Base-by-base conservation (phyloP, 2,888 invertebrate genomes). In the Tenthredo mesomela region DNA sequence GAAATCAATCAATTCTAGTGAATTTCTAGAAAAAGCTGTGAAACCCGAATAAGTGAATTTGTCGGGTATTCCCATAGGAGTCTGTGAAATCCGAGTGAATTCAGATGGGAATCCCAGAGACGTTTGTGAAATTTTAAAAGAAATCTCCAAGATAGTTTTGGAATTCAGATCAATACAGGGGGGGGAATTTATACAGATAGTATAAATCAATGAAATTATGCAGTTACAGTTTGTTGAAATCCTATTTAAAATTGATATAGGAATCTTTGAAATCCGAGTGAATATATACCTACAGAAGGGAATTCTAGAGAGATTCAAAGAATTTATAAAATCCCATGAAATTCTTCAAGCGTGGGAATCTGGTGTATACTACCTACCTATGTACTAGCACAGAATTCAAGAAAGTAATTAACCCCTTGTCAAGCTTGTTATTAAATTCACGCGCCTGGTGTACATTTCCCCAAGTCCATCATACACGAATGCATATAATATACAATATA, bases 11-110 rank as follows among this genome's bases (percentile, higher is more conserved):
- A 15, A 47, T 47, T 67, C 12, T 4, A 6, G 6, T 18, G 33
- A 67, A 65, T 65, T 65, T 25, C 65, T 65, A 29, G 67, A 67
- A 61, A 25, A 61, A 61, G 21, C 61, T 61, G 61, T 61, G 21
- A 25, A 61, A 61, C 18, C 25, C 4, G 47, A 47, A 25, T 25
- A 10, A 61, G 25, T 12, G 61, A 61, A 61, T 61, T 25, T 10
- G 21, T 25, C 54, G n/a, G 21, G 21, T 25, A 61, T 25, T 61
- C 25, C 25, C 25, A 61, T 10, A 12, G 12, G 25, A 25, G 21
- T 61, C 21, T 61, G 25, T 25, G 61, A 61, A 61, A 61, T 61
- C 61, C 61, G 61, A 25, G 12, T 61, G 61, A 61, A 61, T 61
- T 12, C 25, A 12, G 1, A 12, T 0, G 10, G 25, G 25, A 61